Conservation (phyloP, 2,113 vertebrate species). For the Gambusia holbrooki region DNA sequence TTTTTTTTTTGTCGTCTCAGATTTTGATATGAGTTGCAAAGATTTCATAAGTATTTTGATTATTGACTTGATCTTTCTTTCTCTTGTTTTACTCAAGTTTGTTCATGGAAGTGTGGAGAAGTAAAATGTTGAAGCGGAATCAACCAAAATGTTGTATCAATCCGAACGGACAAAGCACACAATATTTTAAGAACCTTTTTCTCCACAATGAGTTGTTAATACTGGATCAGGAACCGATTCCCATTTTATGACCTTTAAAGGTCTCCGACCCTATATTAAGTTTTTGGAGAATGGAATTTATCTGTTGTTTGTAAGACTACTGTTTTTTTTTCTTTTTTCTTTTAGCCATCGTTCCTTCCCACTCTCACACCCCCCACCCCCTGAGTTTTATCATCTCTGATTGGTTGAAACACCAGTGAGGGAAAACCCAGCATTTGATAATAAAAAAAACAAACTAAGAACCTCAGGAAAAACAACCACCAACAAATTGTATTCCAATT, state of each 20-base stretch:
- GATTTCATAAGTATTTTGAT: slow-evolving; percentile 40
- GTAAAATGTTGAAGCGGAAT: neutral
- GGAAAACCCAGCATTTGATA: slow-evolving; percentile 45
- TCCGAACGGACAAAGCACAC: neutral
- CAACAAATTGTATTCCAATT: slow-evolving; percentile 39
- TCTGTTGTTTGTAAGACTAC: slow-evolving; percentile 36
- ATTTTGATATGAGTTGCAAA: slow-evolving; percentile 49
- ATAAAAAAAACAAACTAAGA: slow-evolving; percentile 36
- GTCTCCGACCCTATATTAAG: neutral
- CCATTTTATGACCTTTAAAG: slow-evolving; percentile 1
- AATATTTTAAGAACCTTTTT: neutral
- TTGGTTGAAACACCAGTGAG: slow-evolving; percentile 50
- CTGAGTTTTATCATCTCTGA: slow-evolving; percentile 46
- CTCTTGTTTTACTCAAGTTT: slow-evolving; percentile 11
- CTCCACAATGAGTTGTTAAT: neutral
- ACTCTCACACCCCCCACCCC: neutral
- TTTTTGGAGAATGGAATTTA: slow-evolving; percentile 47
- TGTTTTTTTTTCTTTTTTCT: slow-evolving; percentile 25
- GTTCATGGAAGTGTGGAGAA: neutral
- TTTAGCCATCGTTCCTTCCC: slow-evolving; percentile 14
- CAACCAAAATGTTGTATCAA: neutral
- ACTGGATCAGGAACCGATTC: slow-evolving; percentile 1
- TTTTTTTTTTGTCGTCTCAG: slow-evolving; percentile 11
- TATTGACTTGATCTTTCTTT: slow-evolving; percentile 28
- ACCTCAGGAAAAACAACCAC: slow-evolving; percentile 64